phyloP scores from a whole-genome alignment of 1,140 invertebrate genomes.

The Nasonia vitripennis region DNA sequence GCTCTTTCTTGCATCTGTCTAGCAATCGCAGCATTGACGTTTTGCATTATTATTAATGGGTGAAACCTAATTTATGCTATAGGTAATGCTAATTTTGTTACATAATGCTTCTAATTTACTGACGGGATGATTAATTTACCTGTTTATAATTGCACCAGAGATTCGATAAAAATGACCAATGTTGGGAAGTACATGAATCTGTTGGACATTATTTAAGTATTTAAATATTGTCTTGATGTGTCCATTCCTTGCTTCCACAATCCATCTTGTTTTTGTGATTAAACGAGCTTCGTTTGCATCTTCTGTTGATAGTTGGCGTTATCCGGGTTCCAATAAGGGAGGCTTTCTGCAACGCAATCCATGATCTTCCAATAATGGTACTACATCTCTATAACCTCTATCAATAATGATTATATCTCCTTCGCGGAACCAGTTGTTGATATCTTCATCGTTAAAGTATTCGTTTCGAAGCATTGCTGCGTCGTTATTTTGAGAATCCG shows the following conservation, averaged over 20 bases:
- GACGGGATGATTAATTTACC: too few relatives aligned
- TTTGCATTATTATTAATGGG: too few relatives aligned
- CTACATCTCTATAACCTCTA: slow-evolving; percentile 5
- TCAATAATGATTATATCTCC: neutral
- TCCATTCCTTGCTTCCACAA: slow-evolving; percentile 51
- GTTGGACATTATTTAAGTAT: slow-evolving; percentile 3
- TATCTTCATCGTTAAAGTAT: neutral
- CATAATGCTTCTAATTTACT: too few relatives aligned
- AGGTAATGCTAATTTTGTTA: too few relatives aligned
- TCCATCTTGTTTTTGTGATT: slow-evolving; percentile 11
- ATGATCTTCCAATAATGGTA: neutral
- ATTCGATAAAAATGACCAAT: slow-evolving; percentile 8
- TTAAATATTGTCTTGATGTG: slow-evolving; percentile 52
- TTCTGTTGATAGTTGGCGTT: slow-evolving; percentile 34
- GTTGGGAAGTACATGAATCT: slow-evolving; percentile 14
- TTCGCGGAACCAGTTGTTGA: neutral
- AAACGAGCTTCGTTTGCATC: slow-evolving; percentile 43
- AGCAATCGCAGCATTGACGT: too few relatives aligned
- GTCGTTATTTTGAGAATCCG: slow-evolving; percentile 5
- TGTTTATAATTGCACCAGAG: neutral
- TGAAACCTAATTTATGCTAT: too few relatives aligned
- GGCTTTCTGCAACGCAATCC: slow-evolving; percentile 26
- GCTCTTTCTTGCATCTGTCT: too few relatives aligned
- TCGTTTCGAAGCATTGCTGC: slow-evolving; percentile 1
- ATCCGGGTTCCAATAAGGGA: neutral